Base-by-base conservation (phyloP, 1,140 invertebrate genomes). In the Saccostrea echinata region DNA sequence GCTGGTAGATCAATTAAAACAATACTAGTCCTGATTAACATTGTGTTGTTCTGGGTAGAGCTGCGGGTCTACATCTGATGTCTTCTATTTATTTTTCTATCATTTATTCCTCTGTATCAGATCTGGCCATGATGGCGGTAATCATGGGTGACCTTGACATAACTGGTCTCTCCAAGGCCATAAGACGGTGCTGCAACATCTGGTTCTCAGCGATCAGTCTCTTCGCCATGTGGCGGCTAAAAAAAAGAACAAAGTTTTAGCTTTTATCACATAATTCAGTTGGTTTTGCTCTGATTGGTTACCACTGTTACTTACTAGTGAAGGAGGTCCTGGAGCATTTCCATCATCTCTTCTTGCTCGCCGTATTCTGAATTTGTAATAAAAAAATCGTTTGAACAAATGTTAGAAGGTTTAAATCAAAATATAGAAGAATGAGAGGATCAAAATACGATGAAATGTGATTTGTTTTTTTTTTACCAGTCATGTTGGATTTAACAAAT, bases 171-270 rank as follows among this genome's bases (percentile, higher is more conserved):
- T 84, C 84, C 33, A 35, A 57, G 33, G 57, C 18, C 55, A 35
- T 57, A 27, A 84, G 55, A 24, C 57, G 52, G 57, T 64, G 84
- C 21, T 84, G 52, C 1, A 84, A 33, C 84, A 84, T 84, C 24
- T 84, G 84, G 84, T 84, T 84, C 57, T 64, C 55, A 16, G 53
- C 57, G 84, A 84, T 84, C 84, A 84, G 57, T 33, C 24, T 35
- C 55, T 84, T 84, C 55, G 84, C 53, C 84, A 84, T 61, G 53
- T 43, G 33, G n/a, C 84, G 84, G 84, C 84, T 84, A 55, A 12
- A 61, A 84, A 84, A 21, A 57, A 27, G 11, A 27, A 43, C 43
- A 0, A 21, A 64, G 3, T 21, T 1, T 18, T 13, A 76, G 13
- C 27, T 3, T 76, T 27, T 76, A 76, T 6, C 68, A 76, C 33